A percentile compares a stretch with the other conserved stretches of the same genome.
phyloP scores from a whole-genome alignment of 1,140 invertebrate genomes.

The Pachyrhynchus sulphureomaculatus region DNA sequence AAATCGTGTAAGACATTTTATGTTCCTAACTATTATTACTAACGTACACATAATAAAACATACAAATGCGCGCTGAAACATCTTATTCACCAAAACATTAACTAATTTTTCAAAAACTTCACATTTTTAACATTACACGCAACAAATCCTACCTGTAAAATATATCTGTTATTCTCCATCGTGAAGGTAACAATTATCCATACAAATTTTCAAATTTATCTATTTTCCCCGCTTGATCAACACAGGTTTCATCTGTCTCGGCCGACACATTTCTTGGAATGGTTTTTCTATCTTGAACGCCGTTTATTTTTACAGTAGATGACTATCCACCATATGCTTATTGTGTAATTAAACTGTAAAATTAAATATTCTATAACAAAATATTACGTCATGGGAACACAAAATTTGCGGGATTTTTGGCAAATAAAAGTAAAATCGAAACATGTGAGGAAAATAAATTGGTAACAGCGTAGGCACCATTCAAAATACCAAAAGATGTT shows the following conservation, averaged over 20 bases:
- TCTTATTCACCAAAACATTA: too few relatives aligned
- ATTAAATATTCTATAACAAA: background rate
- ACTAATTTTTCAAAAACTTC: too few relatives aligned
- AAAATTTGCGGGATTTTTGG: background rate
- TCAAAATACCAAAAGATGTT: too few relatives aligned
- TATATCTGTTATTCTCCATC: slow-evolving; percentile 53
- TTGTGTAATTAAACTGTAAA: background rate
- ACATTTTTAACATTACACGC: too few relatives aligned
- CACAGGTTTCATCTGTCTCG: background rate
- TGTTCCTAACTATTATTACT: too few relatives aligned
- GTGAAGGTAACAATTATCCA: slow-evolving; percentile 28
- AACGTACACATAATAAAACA: too few relatives aligned
- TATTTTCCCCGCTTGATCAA: background rate
- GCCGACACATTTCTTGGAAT: background rate
- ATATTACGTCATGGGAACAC: background rate
- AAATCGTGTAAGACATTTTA: too few relatives aligned
- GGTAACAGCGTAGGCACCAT: too few relatives aligned
- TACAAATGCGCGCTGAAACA: too few relatives aligned
- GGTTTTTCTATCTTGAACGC: background rate
- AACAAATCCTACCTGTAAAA: slow-evolving; percentile 57
- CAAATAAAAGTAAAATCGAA: too few relatives aligned
- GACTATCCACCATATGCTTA: background rate
- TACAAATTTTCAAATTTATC: background rate
- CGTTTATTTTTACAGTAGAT: background rate
- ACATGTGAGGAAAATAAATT: too few relatives aligned